Base-by-base conservation (phyloP, 92 coral and sea anemone species). In the Parazoanthus swiftii region DNA sequence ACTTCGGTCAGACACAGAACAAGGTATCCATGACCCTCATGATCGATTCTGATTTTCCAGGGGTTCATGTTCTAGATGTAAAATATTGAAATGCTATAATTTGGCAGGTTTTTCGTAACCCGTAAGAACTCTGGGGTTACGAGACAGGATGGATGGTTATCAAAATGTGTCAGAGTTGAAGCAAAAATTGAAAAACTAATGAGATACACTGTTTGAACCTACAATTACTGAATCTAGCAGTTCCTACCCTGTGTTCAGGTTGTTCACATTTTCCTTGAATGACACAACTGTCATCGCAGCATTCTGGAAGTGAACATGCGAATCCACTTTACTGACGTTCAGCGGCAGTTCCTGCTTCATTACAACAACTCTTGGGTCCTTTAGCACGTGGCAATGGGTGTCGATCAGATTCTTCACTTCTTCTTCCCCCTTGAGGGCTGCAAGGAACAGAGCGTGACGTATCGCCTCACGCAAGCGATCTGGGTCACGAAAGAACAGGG, bases 231-330 rank as follows among this genome's bases (percentile, higher is more conserved):
- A 44, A 38, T 5, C 5, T 48, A 76, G 3, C 44, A 70, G 8
- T 20, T 75, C 98, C 20, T 59, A 97, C 99, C 98, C 96, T 74
- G 91, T 73, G 35, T 72, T 89, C 25, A 90, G 85, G 85, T 88
- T 90, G 68, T 89, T 92, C n/a, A 91, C 93, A 77, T 95, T 92
- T 56, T 91, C 95, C 43, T 92, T 92, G 70, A 98, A 97, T 36
- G 99, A 93, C 59, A 97, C 93, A 56, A 95, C 91, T 5, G 93
- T 90, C 38, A 95, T 78, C 38, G 97, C 98, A 63, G 92, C 95
- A 39, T 91, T 90, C 37, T 92, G 91, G 79, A 93, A 85, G 68
- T 86, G 89, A 46, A 97, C 89, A 38, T 93, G 94, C 77, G 92
- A 89, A 77, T 90, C 96, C 82, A 91, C 91, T 70, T 88, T 89